phyloP scores from a whole-genome alignment of 2,888 invertebrate species.

The Glaucopsyche alexis region DNA sequence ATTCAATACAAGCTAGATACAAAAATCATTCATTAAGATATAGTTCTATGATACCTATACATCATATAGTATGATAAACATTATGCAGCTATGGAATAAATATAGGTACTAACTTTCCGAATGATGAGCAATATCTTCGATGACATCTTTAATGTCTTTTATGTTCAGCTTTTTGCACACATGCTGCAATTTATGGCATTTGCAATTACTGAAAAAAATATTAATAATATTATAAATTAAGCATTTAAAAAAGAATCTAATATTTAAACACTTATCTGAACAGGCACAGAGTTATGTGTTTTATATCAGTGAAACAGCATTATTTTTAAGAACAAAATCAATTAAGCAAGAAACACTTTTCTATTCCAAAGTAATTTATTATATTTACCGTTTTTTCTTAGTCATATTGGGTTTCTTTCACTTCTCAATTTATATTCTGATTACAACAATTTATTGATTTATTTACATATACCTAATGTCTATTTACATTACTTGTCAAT shows the following conservation, averaged over 20 bases:
- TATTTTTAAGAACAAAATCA: too few species aligned
- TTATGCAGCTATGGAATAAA: background rate
- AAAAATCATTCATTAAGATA: too few species aligned
- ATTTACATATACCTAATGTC: too few species aligned
- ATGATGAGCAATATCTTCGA: conserved; percentile 57
- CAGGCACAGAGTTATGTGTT: too few species aligned
- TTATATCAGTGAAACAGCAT: too few species aligned
- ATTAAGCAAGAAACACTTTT: too few species aligned
- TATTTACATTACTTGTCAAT: too few species aligned
- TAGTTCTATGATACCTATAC: too few species aligned
- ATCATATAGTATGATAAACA: background rate
- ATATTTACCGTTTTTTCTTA: conserved; percentile 50
- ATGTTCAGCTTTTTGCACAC: conserved; percentile 47
- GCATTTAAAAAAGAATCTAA: too few species aligned
- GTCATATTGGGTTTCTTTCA: conserved; percentile 44
- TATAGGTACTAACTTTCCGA: conserved; percentile 47
- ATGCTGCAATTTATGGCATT: conserved; percentile 50
- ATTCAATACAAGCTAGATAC: too few species aligned
- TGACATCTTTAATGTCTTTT: conserved; percentile 59
- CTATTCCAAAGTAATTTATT: background rate
- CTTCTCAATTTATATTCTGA: background rate
- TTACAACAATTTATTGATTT: background rate
- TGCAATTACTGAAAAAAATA: conserved; percentile 51
- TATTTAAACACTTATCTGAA: too few species aligned
- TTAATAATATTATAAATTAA: background rate